phyloP scores from a whole-genome alignment of 2,888 invertebrate species.

The Drosophila helvetica region DNA sequence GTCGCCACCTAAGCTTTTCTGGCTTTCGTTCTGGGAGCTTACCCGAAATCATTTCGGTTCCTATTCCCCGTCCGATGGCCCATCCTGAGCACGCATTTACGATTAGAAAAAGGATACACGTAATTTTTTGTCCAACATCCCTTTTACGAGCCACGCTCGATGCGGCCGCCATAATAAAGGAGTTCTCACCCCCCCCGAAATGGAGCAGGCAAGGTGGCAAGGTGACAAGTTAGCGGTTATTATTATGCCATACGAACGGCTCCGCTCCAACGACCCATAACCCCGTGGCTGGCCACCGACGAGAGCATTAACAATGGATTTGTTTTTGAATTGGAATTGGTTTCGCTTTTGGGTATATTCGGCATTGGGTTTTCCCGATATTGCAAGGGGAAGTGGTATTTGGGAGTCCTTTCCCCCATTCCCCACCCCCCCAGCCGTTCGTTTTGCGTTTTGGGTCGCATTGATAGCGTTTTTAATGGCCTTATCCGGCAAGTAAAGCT shows the following conservation, averaged over 20 bases:
- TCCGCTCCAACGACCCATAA: constrained; percentile 9
- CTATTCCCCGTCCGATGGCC: not conserved
- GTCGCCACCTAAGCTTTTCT: too few relatives aligned
- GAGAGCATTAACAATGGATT: constrained; percentile 68
- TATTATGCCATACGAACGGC: constrained; percentile 69
- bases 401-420: constrained; percentile 19
- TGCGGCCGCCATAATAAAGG: constrained; percentile 53
- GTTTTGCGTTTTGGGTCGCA: constrained; percentile 25
- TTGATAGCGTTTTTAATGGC: constrained; percentile 78
- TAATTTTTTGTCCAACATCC: constrained; percentile 69
- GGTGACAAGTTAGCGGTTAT: constrained; percentile 75
- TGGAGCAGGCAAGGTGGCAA: constrained; percentile 68
- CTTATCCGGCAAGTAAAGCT: constrained; percentile 40
- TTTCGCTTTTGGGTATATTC: constrained; percentile 46
- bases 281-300: not conserved
- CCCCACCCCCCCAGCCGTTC: constrained; percentile 2
- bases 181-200: constrained; percentile 29
- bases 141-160: constrained; percentile 58
- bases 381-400: constrained; percentile 7
- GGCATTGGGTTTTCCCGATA: not conserved
- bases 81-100: constrained; percentile 49
- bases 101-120: constrained; percentile 79
- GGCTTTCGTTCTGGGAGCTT: constrained; percentile 16
- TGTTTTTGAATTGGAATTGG: constrained; percentile 55
- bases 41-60: not conserved